Conservation (phyloP, 2,113 vertebrate species). For the Anguilla japonica region DNA sequence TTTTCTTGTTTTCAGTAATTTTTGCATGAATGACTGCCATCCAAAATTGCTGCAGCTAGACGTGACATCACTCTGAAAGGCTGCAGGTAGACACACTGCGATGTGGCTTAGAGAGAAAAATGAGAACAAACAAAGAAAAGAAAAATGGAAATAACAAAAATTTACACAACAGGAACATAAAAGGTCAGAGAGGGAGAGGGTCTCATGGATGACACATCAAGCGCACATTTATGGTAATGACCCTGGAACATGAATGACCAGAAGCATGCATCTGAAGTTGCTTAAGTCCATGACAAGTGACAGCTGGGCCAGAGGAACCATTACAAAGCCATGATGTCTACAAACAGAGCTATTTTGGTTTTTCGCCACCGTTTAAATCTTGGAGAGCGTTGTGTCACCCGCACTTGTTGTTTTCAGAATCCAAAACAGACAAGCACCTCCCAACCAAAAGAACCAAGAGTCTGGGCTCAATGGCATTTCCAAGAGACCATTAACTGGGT, state of each 20-base stretch:
- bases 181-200: too few species aligned
- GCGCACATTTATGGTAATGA: constrained; percentile 25
- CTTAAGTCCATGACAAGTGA: constrained; percentile 6
- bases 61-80: constrained; percentile 64
- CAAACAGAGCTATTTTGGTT: constrained; percentile 48
- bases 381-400: constrained; percentile 66
- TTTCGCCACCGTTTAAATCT: constrained; percentile 49
- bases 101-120: neutral
- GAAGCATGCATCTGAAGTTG: neutral
- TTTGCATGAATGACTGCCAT: constrained; percentile 52
- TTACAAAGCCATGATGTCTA: constrained; percentile 42
- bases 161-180: too few species aligned
- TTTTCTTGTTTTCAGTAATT: constrained; percentile 48
- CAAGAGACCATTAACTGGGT: constrained; percentile 70
- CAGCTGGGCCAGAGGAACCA: constrained; percentile 18
- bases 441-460: constrained; percentile 67
- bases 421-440: constrained; percentile 74
- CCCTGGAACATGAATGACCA: neutral
- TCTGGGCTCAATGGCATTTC: constrained; percentile 66
- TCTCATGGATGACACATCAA: neutral
- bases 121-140: neutral
- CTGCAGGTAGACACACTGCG: constrained; percentile 62
- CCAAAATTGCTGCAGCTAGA: constrained; percentile 62
- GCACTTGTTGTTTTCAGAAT: constrained; percentile 72
- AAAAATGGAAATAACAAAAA: neutral